These are phyloP conservation scores for Ancistrus triradiatus DNA, from an alignment of 2,113 vertebrate species.

Conservation along the genomic window DNA sequence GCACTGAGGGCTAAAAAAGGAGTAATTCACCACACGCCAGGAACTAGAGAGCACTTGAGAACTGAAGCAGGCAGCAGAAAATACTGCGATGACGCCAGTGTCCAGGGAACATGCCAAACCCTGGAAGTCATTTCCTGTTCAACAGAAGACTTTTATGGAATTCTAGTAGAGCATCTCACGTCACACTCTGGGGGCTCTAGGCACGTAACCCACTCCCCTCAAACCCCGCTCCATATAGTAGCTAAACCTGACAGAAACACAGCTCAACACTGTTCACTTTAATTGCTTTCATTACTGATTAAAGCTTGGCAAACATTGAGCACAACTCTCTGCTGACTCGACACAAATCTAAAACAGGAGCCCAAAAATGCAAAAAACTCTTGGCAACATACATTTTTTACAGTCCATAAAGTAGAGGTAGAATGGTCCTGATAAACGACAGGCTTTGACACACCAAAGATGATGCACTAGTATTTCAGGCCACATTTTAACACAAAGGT, in stretches of 20 bases:
- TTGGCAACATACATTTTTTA: no score
- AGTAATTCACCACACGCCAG: conserved; percentile 23
- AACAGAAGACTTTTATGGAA: conserved; percentile 74
- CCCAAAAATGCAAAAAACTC: no score
- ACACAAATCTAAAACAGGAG: background rate
- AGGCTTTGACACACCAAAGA: no score
- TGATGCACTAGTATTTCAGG: no score
- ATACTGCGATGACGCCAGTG: conserved; percentile 60
- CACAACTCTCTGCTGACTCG: conserved; percentile 22
- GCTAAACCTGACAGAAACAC: conserved; percentile 1
- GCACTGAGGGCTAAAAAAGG: conserved; percentile 27
- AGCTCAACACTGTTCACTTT: background rate
- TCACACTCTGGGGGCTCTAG: conserved; percentile 38
- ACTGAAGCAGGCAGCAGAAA: conserved; percentile 50
- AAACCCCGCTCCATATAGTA: conserved; percentile 7
- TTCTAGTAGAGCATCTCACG: conserved; percentile 56
- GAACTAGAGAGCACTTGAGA: background rate
- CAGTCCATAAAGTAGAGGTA: no score
- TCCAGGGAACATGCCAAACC: conserved; percentile 70
- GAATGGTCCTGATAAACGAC: no score
- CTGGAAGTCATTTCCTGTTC: conserved; percentile 75
- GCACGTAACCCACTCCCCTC: conserved; percentile 9
- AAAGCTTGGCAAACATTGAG: conserved; percentile 1
- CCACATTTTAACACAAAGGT: no score
- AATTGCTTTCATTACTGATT: no score